Base-by-base conservation (phyloP, 2,113 vertebrate genomes). In the Lagenorhynchus albirostris region DNA sequence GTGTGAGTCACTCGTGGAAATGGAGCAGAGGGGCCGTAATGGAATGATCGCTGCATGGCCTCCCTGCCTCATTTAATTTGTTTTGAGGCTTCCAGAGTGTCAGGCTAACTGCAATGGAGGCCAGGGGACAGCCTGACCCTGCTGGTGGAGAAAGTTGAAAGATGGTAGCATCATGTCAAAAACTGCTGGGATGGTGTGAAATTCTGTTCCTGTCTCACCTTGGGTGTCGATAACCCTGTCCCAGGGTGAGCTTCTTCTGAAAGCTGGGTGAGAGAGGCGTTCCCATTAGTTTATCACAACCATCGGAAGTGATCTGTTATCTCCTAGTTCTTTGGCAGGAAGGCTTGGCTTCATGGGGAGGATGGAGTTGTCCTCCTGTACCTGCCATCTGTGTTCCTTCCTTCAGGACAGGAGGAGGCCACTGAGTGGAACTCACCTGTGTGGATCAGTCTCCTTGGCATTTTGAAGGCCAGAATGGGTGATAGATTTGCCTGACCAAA, bases 31-130 rank as follows among this genome's bases (percentile, higher is more conserved):
- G 58, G 62, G 44, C 67, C 71, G 0, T 68, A 13, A 53, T 63
- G 70, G 36, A n/a, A 23, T 5, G 25, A 18, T 60, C 60, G 6
- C 87, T 0, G 0, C 9, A 0, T 0, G 44, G 81, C 85, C 73
- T 82, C 65, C 38, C 44, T 44, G 74, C 53, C 90, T 80, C 53
- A 2, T 83, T 79, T 47, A 68, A 41, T 80, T 87, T 86, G 83
- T 96, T 92, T 67, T 5, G 20, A 55, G 80, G n/a, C 25, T 88
- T 41, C 31, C 20, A 3, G 68, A 2, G 0, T 8, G 6, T 31
- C 77, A 60, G 67, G 70, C 15, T 62, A 89, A 77, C 76, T 58
- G 60, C 29, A 6, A 41, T 21, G 11, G 89, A 83, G 70, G 31
- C 31, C 29, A 12, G 60, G 11, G 17, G 29, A 65, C 47, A 63